Percentiles rank a stretch among this genome's conserved stretches.
Conservation (phyloP, 2,113 vertebrate species). For the Bettongia penicillata region DNA sequence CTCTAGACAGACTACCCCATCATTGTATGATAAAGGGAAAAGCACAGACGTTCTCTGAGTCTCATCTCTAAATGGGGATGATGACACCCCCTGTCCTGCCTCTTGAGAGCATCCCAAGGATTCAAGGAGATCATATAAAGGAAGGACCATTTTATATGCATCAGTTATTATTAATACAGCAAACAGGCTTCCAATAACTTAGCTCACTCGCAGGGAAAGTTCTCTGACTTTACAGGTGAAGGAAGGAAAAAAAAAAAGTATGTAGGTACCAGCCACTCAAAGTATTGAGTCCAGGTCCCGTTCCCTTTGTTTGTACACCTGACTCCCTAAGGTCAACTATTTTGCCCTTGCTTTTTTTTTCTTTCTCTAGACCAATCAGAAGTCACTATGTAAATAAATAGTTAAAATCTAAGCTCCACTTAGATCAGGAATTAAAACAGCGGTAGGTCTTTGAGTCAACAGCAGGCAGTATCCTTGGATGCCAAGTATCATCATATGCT, state of each 20-base stretch:
- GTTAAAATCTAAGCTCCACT: conserved; percentile 19
- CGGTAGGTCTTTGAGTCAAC: conserved; percentile 4
- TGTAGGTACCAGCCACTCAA: conserved; percentile 1
- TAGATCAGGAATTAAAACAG: conserved; percentile 27
- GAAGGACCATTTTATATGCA: not conserved
- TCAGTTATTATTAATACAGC: not conserved
- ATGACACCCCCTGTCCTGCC: not conserved
- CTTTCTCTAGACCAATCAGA: not conserved
- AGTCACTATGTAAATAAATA: conserved; percentile 10
- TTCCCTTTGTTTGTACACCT: not conserved
- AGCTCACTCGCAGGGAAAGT: not conserved
- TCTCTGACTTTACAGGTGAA: not conserved
- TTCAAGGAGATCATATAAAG: not conserved
- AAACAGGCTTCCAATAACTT: not conserved
- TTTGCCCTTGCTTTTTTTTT: conserved; percentile 14
- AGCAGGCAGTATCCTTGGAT: not conserved
- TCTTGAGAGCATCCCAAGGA: not conserved
- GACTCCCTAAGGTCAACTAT: conserved; percentile 9
- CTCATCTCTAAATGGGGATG: not conserved
- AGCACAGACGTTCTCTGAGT: too few relatives aligned
- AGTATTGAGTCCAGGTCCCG: not conserved
- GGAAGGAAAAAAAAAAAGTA: not conserved
- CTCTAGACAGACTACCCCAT: not conserved
- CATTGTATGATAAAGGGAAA: not conserved
- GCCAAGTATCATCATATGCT: not conserved